Evolutionary conservation across 2,113 vertebrate genomes (phyloP), one percentile per base, ranked within the genome.

Genomic region (Orthonyx spaldingii): DNA sequence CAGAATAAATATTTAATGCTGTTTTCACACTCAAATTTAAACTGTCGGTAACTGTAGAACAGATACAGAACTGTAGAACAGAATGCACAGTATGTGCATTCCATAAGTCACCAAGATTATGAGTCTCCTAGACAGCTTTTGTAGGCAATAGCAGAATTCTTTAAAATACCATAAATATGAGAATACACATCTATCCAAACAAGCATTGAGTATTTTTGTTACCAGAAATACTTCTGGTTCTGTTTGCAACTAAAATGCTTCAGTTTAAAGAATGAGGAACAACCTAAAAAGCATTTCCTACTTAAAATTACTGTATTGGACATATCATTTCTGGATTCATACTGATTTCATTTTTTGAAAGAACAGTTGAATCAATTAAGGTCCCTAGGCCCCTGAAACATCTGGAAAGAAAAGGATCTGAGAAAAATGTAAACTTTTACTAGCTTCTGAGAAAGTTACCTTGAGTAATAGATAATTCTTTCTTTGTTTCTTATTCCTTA

Each of bases 181-280:
- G 41, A 90, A 77, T 64, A 79, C 21, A 1, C 68, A 90, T 80
- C 89, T 90, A 83, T 89, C 41, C 89, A 95, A 92, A 89, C 57
- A 85, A 96, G 87, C 71, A 72, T 28, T 44, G 46, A 72, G 49
- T 86, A 65, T 89, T 96, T 95, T 77, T 89, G 23, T 83, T 63
- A 84, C 72, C 84, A 89, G 68, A 96, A 89, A 92, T 81, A 89
- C 22, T 92, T 92, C 26, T 37, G 26, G 63, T 81, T 94, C 87
- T 93, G 87, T 64, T 82, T 92, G 76, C 89, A 96, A 89, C 75
- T 94, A 74, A 92, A 95, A 92, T 84, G 46, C 46, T 91, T 84
- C 55, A 26, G 41, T 42, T 88, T 80, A 65, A 95, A 95, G 68
- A 94, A 89, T 61, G 50, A 94, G 68, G 59, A 89, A 90, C 63